Evolutionary conservation across 2,797 vertebrate genomes (phyloP), one percentile per base, ranked within the genome.

Genomic region (Aythya fuligula): DNA sequence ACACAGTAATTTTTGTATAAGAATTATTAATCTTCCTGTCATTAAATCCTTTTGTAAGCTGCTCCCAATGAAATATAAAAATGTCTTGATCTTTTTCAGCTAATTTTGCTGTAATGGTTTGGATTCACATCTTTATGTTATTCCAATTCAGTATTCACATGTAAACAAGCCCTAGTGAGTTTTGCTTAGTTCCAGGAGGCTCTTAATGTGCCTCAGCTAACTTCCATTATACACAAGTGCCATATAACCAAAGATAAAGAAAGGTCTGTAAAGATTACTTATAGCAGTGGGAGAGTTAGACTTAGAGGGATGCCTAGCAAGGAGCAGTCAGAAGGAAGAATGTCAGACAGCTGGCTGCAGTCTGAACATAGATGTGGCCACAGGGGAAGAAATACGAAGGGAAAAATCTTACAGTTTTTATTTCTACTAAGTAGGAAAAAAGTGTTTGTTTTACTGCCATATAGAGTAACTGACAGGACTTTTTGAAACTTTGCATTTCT

Each of bases 261-360:
- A 28, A 66, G 24, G 36, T n/a, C 5, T 34, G 8, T 53, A 34
- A 83, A 66, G 91, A 60, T 75, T 69, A 27, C 56, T 56, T 47
- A 20, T 32, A 62, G 6, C 79, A 78, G 70, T 47, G 53, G 94
- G 70, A 93, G 54, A 38, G 54, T n/a, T 58, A 16, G 34, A 2
- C 24, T 79, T 67, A 21, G 24, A 82, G 69, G 43, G 54, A 2
- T 74, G 57, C 39, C 65, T 62, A 74, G 28, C 3, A 53, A 85
- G 66, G 56, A 94, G 73, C 72, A 47, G 34, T 91, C 72, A 64
- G 30, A 25, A 79, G 80, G 84, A 82, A 86, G 65, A 73, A 75
- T 91, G 82, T 70, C 61, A 72, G 81, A 25, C 69, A 90, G 81
- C 53, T 91, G 70, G 69, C 39, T 91, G 90, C 65, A 89, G 81